A percentile compares a stretch with the other conserved stretches of the same genome.
Evolutionary conservation across 1,140 invertebrate genomes (phyloP).

Genomic region (Aphelenchoides besseyi): DNA sequence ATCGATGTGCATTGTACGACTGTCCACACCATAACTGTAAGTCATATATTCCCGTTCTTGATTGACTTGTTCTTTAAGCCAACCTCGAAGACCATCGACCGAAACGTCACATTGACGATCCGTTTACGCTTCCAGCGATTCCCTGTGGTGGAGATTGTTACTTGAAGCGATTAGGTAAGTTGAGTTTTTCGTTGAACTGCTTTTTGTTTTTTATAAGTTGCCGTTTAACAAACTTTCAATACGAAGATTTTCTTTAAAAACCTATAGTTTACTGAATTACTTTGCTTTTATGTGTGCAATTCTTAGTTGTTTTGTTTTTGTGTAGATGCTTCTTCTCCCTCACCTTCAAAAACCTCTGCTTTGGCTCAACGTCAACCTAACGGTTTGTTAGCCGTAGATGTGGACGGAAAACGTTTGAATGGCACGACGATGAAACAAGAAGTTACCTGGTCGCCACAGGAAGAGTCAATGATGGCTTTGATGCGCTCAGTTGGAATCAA

Average conservation of each 20-base stretch:
- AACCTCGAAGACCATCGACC: conserved; percentile 17
- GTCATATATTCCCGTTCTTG: conserved; percentile 5
- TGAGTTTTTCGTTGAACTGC: neutral
- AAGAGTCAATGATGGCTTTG: conserved; percentile 40
- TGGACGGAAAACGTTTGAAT: neutral
- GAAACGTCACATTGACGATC: conserved; percentile 30
- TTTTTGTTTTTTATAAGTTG: neutral
- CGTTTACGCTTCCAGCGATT: neutral
- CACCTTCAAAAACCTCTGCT: neutral
- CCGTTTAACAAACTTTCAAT: neutral
- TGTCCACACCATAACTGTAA: conserved; percentile 45
- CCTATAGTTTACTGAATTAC: too few species aligned
- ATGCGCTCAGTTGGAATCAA: conserved; percentile 29
- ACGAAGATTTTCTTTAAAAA: too few species aligned
- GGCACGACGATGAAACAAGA: neutral
- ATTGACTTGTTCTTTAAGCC: conserved; percentile 18
- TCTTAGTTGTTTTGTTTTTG: neutral
- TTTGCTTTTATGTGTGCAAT: neutral
- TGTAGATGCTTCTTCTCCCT: conserved; percentile 9
- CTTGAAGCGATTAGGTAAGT: conserved; percentile 3
- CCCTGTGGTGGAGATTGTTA: conserved; percentile 36
- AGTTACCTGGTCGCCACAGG: conserved; percentile 38
- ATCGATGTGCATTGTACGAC: conserved; percentile 44
- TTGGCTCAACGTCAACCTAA: neutral
- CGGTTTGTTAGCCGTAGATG: conserved; percentile 7